A percentile compares a stretch with the other conserved stretches of the same genome.
Conservation (phyloP, 2,113 vertebrate species). For the Chaetorhynchus papuensis region DNA sequence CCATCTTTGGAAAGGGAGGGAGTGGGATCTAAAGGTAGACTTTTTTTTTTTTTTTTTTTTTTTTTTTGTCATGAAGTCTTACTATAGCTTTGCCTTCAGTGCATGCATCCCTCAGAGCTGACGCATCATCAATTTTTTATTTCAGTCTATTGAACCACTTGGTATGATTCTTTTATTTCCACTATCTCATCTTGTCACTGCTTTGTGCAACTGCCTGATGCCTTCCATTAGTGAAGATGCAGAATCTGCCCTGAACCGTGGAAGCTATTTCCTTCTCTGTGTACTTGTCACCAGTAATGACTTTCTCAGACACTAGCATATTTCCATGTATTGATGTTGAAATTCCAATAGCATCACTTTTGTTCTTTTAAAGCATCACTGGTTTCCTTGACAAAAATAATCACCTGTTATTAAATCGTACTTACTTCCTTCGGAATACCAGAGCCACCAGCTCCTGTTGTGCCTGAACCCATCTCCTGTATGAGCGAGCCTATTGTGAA, state of each 20-base stretch:
- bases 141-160: not conserved
- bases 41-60: too few species aligned
- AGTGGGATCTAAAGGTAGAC: too few species aligned
- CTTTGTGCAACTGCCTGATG: not conserved
- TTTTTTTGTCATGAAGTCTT: not conserved
- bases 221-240: not conserved
- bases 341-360: not conserved
- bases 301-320: not conserved
- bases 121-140: not conserved
- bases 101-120: rapidly evolving
- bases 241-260: not conserved
- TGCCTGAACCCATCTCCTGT: not conserved
- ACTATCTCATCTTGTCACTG: not conserved
- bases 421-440: not conserved
- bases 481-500: not conserved
- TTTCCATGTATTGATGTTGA: not conserved
- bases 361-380: not conserved
- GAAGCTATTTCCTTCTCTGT: not conserved
- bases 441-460: not conserved
- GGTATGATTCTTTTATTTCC: not conserved
- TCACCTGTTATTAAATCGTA: not conserved
- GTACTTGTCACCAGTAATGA: not conserved
- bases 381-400: not conserved
- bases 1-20: not conserved
- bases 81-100: not conserved